These are phyloP conservation scores for Carcina quercana DNA, from an alignment of 2,888 invertebrate genomes.

Conservation along the genomic window DNA sequence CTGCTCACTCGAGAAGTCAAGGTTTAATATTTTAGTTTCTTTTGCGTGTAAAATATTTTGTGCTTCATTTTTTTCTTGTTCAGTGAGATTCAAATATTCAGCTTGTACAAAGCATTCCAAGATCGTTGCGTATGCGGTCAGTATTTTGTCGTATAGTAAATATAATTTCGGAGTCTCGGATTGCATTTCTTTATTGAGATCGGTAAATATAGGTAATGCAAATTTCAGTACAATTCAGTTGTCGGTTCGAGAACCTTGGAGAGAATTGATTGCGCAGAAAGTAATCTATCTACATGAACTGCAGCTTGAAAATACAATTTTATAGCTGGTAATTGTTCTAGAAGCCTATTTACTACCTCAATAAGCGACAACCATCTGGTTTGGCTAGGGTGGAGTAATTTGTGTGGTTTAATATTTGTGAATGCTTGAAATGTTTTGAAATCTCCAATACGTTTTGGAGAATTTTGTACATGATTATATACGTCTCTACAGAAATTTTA, in stretches of 20 bases:
- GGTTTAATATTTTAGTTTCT: too few species aligned
- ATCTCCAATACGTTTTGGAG: slow-evolving; percentile 13
- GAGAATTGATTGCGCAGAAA: slow-evolving; percentile 7
- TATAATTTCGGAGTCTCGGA: background rate
- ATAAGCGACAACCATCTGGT: slow-evolving; percentile 17
- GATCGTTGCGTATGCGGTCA: background rate
- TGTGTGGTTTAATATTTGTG: slow-evolving; percentile 25
- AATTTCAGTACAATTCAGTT: slow-evolving; percentile 11
- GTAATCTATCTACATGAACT: background rate
- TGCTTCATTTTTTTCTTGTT: background rate
- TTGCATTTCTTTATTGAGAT: background rate
- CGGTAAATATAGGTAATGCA: background rate
- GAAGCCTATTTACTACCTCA: slow-evolving; percentile 9
- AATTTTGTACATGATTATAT: slow-evolving; percentile 12
- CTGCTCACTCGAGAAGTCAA: too few species aligned
- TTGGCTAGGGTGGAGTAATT: slow-evolving; percentile 14
- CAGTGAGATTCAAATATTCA: background rate
- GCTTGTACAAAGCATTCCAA: background rate
- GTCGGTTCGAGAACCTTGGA: slow-evolving; percentile 11
- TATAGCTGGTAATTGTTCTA: slow-evolving; percentile 14
- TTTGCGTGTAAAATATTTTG: background rate
- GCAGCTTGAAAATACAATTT: slow-evolving; percentile 9
- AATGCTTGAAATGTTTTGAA: slow-evolving; percentile 12
- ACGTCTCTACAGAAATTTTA: slow-evolving; percentile 13
- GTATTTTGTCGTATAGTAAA: background rate